Evolutionary conservation across 2,113 vertebrate species (phyloP).

Genomic region (Pseudolaguvia tuberculata): DNA sequence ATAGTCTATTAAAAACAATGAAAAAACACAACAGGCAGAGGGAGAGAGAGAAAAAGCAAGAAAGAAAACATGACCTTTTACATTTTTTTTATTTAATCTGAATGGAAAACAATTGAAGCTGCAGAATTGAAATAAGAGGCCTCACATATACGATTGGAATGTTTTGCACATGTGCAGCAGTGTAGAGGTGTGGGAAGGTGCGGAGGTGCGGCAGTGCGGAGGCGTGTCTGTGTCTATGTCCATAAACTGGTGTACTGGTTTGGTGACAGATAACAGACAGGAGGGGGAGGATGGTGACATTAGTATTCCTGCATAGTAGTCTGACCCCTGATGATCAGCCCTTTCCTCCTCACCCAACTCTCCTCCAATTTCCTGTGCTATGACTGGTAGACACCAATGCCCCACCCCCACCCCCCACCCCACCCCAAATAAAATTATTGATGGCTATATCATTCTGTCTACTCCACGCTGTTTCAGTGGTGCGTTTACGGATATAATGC

Average conservation of each 20-base stretch:
- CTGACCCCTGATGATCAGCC: slow-evolving; percentile 41
- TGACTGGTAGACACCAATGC: slow-evolving; percentile 56
- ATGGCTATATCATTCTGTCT: slow-evolving; percentile 77
- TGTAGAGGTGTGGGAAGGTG: too few species aligned
- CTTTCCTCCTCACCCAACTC: slow-evolving; percentile 27
- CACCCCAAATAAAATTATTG: slow-evolving; percentile 71
- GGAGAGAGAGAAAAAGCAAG: not conserved
- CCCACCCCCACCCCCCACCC: too few species aligned
- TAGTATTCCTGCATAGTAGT: slow-evolving; percentile 47
- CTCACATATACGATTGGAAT: slow-evolving; percentile 12
- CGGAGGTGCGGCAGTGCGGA: too few species aligned
- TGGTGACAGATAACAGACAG: slow-evolving; percentile 29
- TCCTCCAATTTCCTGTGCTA: slow-evolving; percentile 19
- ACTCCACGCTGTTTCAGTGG: slow-evolving; percentile 72
- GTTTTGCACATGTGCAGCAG: slow-evolving; percentile 16
- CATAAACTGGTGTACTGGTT: slow-evolving; percentile 39
- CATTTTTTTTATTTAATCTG: slow-evolving; percentile 50
- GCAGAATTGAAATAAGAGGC: slow-evolving; percentile 54
- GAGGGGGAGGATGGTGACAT: slow-evolving; percentile 23
- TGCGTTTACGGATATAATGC: slow-evolving; percentile 74
- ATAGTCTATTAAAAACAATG: not conserved
- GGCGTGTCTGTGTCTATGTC: slow-evolving; percentile 39
- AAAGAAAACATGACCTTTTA: not conserved
- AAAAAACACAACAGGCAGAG: not conserved
- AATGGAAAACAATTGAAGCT: slow-evolving; percentile 50